A percentile compares a stretch with the other conserved stretches of the same genome.
These are phyloP conservation scores for Amphiprion percula DNA, from an alignment of 2,113 vertebrate species.

Conservation along the genomic window DNA sequence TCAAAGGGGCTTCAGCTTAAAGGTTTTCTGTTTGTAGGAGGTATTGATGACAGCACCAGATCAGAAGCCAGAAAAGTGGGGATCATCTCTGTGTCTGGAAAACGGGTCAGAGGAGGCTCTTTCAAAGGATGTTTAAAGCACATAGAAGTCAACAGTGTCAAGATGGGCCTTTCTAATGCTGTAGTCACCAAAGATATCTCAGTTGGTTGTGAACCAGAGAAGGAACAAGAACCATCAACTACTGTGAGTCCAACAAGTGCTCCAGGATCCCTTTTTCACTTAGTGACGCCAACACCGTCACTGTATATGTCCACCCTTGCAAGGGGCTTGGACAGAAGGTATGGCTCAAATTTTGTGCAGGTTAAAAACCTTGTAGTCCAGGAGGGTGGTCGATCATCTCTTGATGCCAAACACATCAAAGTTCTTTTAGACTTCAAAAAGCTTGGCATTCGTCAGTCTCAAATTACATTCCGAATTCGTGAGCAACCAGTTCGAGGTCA, in stretches of 20 bases:
- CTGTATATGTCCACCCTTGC: slow-evolving; percentile 64
- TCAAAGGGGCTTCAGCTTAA: slow-evolving; percentile 80
- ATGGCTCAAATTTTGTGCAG: slow-evolving; percentile 81
- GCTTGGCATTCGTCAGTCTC: slow-evolving; percentile 87
- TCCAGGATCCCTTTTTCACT: slow-evolving; percentile 44
- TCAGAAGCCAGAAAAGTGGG: slow-evolving; percentile 83
- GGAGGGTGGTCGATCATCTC: slow-evolving; percentile 86
- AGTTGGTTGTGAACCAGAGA: slow-evolving; percentile 88
- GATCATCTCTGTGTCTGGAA: slow-evolving; percentile 87
- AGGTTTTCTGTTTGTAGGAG: slow-evolving; percentile 88
- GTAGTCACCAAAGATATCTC: slow-evolving; percentile 91
- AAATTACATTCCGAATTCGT: slow-evolving; percentile 88
- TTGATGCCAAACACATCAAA: slow-evolving; percentile 90
- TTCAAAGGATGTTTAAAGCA: slow-evolving; percentile 93
- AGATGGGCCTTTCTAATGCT: slow-evolving; percentile 85
- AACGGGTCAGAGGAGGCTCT: slow-evolving; percentile 86
- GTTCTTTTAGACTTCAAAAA: slow-evolving; percentile 87
- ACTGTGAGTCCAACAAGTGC: slow-evolving; percentile 51
- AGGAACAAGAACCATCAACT: slow-evolving; percentile 59
- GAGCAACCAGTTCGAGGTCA: slow-evolving; percentile 85
- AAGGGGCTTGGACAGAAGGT: slow-evolving; percentile 75
- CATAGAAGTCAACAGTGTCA: slow-evolving; percentile 84
- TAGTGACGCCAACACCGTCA: slow-evolving; percentile 66
- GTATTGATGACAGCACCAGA: slow-evolving; percentile 84
- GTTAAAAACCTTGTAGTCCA: slow-evolving; percentile 88